A percentile compares a stretch with the other conserved stretches of the same genome.
phyloP scores from a whole-genome alignment of 2,888 invertebrate species.

The Atherix ibis region DNA sequence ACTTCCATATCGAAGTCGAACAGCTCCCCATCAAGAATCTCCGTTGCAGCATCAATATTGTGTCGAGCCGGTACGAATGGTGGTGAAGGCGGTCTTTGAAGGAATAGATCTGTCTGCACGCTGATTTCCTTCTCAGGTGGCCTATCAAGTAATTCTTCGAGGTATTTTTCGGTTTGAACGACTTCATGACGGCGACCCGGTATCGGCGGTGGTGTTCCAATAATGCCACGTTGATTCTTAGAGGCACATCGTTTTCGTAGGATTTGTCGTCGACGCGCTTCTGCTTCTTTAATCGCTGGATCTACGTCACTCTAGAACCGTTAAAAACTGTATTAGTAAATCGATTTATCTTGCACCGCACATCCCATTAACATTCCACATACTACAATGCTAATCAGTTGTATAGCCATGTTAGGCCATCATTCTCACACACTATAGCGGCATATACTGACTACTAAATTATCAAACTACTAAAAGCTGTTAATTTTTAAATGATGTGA shows the following conservation, averaged over 20 bases:
- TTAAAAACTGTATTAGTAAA: too few species aligned
- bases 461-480: too few species aligned
- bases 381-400: too few species aligned
- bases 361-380: too few species aligned
- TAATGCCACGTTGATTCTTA: slow-evolving; percentile 39
- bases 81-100: slow-evolving; percentile 69
- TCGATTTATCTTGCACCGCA: too few species aligned
- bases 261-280: slow-evolving; percentile 49
- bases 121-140: slow-evolving; percentile 62
- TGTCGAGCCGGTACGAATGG: slow-evolving; percentile 61
- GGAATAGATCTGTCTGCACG: slow-evolving; percentile 76
- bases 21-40: slow-evolving; percentile 82
- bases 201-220: slow-evolving; percentile 38
- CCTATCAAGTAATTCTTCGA: slow-evolving; percentile 69
- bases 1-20: slow-evolving; percentile 89
- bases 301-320: slow-evolving; percentile 34
- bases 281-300: slow-evolving; percentile 27
- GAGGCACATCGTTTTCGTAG: slow-evolving; percentile 46
- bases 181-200: slow-evolving; percentile 71
- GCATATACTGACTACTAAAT: too few species aligned
- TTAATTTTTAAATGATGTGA: too few species aligned
- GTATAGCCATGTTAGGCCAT: too few species aligned
- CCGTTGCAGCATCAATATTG: slow-evolving; percentile 67
- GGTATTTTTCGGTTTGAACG: slow-evolving; percentile 77
- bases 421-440: too few species aligned